Evolutionary conservation across 1,140 invertebrate species (phyloP).

Genomic region (Cyphomyrmex costatus): DNA sequence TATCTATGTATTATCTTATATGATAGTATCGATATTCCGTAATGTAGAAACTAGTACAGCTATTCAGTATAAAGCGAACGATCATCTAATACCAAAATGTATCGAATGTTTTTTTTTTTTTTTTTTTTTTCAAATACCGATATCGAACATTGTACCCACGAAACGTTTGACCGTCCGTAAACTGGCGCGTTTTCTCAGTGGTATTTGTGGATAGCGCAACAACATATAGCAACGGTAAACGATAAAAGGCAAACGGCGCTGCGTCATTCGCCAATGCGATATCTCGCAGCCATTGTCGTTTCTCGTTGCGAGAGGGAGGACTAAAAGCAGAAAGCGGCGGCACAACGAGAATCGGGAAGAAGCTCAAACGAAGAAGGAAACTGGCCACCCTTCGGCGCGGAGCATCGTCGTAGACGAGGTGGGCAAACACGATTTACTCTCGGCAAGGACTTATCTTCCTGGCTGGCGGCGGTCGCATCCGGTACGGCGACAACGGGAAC

Average conservation of each 20-base stretch:
- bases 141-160: neutral
- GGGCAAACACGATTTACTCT: conserved; percentile 73
- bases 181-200: neutral
- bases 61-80: neutral
- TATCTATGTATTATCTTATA: neutral
- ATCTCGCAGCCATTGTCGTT: conserved; percentile 20
- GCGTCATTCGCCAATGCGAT: conserved; percentile 12
- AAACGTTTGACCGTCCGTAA: neutral
- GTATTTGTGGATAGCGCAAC: conserved; percentile 4
- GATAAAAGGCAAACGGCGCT: conserved; percentile 30
- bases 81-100: conserved; percentile 31
- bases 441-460: conserved; percentile 68
- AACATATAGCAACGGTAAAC: neutral
- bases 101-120: neutral
- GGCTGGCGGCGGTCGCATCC: conserved; percentile 53
- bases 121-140: conserved; percentile 27
- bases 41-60: neutral
- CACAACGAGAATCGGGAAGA: neutral
- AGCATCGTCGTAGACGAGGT: conserved; percentile 50
- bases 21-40: conserved; percentile 30
- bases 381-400: conserved; percentile 4
- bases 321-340: conserved; percentile 13
- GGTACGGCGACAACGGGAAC: conserved; percentile 21
- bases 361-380: conserved; percentile 51
- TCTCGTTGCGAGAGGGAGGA: neutral